Evolutionary conservation across 2,113 vertebrate species (phyloP).

Genomic region (Mormyrus iriodes): DNA sequence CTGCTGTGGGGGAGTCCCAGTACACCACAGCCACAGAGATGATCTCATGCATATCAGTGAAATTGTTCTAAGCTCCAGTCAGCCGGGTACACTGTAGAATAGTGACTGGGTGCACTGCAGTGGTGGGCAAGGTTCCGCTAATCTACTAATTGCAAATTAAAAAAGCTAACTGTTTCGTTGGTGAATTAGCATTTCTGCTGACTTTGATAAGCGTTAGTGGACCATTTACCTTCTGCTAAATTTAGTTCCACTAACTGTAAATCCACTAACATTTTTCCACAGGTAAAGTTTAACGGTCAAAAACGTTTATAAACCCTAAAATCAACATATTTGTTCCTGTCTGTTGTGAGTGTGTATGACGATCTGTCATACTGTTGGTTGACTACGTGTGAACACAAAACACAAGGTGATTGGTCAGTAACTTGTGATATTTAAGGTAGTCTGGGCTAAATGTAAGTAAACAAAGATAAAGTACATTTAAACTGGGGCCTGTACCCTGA

Average conservation of each 20-base stretch:
- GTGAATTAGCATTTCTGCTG: background rate
- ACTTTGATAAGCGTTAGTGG: background rate
- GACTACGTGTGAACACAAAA: background rate
- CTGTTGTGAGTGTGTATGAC: background rate
- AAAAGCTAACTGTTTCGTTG: background rate
- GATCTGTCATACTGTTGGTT: no score
- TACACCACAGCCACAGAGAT: background rate
- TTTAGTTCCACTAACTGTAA: background rate
- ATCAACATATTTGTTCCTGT: background rate
- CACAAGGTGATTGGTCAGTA: background rate
- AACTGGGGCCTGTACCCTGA: background rate
- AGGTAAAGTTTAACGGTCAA: background rate
- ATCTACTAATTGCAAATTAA: background rate
- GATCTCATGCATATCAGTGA: background rate
- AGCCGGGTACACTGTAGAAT: background rate
- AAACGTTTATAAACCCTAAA: background rate
- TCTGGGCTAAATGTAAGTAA: no score
- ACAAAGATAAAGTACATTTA: no score
- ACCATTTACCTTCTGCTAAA: background rate
- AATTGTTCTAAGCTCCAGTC: slow-evolving; percentile 1
- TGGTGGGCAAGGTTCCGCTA: background rate
- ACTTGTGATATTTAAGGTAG: background rate
- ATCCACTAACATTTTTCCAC: background rate
- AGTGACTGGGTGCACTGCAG: background rate
- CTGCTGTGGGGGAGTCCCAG: background rate